phyloP scores from a whole-genome alignment of 2,888 invertebrate genomes.

The Drosophila incognita region DNA sequence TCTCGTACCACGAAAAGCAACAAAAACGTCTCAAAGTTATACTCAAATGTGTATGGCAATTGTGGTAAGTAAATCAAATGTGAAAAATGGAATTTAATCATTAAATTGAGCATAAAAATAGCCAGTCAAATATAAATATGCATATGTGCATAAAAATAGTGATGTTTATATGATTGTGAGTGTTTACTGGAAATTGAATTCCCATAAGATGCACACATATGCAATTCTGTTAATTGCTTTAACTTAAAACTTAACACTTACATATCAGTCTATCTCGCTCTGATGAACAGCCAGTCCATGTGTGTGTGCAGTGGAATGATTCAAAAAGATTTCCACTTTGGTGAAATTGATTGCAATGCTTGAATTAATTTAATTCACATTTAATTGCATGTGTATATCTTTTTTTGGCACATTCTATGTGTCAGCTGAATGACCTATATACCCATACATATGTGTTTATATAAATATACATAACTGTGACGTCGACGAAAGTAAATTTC shows the following conservation, averaged over 20 bases:
- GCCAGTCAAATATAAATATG: slow-evolving; percentile 2
- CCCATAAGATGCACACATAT: neutral
- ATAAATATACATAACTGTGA: slow-evolving; percentile 27
- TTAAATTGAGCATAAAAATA: neutral
- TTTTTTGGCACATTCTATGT: slow-evolving; percentile 25
- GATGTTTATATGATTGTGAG: neutral
- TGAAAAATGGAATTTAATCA: neutral
- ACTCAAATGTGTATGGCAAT: slow-evolving; percentile 93
- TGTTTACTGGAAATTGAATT: slow-evolving; percentile 3
- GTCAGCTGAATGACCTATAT: slow-evolving; percentile 60
- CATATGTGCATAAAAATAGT: neutral
- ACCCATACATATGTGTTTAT: slow-evolving; percentile 17
- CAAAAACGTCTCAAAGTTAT: slow-evolving; percentile 78
- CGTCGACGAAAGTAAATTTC: slow-evolving; percentile 52
- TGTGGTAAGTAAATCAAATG: slow-evolving; percentile 88
- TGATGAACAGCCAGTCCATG: neutral
- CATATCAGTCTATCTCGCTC: neutral
- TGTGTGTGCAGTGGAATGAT: slow-evolving; percentile 10
- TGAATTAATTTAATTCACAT: slow-evolving; percentile 17
- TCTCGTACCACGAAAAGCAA: slow-evolving; percentile 63
- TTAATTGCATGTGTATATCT: slow-evolving; percentile 20
- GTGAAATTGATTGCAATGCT: slow-evolving; percentile 15
- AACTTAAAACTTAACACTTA: slow-evolving; percentile 1
- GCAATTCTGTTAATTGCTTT: neutral
- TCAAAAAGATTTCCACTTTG: slow-evolving; percentile 15